Evolutionary conservation across 2,888 invertebrate species (phyloP).

Genomic region (Idaea dimidiata): DNA sequence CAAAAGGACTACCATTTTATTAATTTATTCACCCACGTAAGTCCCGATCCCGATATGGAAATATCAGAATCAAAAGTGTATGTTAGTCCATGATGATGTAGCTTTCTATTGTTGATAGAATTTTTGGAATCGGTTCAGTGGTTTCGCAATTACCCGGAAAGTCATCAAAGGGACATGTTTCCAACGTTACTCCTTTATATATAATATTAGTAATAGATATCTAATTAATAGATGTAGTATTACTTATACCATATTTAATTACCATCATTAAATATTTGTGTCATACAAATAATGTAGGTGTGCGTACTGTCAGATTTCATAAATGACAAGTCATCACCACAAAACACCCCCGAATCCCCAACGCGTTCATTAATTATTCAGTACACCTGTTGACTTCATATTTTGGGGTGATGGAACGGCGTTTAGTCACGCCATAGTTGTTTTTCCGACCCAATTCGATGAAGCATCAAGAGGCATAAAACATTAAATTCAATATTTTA

Average conservation of each 20-base stretch:
- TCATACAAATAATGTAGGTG: conserved; percentile 5
- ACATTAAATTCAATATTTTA: background rate
- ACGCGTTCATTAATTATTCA: conserved; percentile 59
- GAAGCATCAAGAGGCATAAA: conserved; percentile 11
- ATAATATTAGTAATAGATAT: no score
- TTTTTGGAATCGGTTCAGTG: no score
- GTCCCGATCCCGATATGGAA: background rate
- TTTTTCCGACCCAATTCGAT: conserved; percentile 39
- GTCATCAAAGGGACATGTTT: no score
- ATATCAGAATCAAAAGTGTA: no score
- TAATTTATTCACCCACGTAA: no score
- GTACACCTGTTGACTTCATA: conserved; percentile 63
- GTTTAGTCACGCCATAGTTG: conserved; percentile 51
- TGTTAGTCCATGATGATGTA: no score
- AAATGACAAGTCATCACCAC: conserved; percentile 7
- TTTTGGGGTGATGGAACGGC: conserved; percentile 40
- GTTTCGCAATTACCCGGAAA: no score
- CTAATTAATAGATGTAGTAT: no score
- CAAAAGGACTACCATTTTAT: background rate
- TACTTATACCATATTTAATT: background rate
- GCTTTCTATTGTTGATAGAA: no score
- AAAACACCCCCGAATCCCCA: conserved; percentile 23
- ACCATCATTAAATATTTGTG: background rate
- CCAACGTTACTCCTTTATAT: no score
- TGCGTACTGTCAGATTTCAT: background rate